A percentile compares a stretch with the other conserved stretches of the same genome.
phyloP scores from a whole-genome alignment of 2,113 vertebrate genomes.

The Corythornis cristatus region DNA sequence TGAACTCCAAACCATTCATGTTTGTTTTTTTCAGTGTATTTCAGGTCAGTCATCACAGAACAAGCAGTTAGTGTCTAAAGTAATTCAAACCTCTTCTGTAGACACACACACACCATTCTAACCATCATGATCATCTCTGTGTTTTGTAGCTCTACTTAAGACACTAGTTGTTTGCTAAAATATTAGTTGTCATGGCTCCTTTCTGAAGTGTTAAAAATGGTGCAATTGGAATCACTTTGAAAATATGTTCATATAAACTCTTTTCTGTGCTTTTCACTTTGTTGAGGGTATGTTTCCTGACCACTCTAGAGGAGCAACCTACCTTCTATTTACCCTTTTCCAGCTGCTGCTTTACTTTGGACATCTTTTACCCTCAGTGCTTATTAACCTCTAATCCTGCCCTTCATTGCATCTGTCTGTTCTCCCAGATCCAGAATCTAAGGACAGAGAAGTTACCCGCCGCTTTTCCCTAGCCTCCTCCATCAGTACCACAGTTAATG shows the following conservation, averaged over 20 bases:
- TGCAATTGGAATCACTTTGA: background rate
- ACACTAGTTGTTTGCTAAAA: background rate
- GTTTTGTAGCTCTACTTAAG: background rate
- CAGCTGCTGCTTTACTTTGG: conserved; percentile 46
- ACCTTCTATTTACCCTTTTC: background rate
- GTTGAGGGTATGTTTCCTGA: background rate
- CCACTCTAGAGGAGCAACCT: background rate
- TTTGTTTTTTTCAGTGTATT: background rate
- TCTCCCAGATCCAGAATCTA: conserved; percentile 80
- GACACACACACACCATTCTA: background rate
- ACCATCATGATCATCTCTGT: background rate
- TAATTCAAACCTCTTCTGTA: background rate
- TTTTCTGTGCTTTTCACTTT: background rate
- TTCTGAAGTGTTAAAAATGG: background rate
- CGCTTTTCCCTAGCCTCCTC: conserved; percentile 92
- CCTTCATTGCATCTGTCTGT: conserved; percentile 70
- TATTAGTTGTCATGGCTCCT: background rate
- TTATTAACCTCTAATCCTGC: conserved; percentile 61
- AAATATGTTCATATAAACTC: background rate
- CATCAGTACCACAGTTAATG: conserved; percentile 78
- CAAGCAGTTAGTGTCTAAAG: conserved; percentile 3
- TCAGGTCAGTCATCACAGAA: background rate
- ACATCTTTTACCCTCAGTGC: conserved; percentile 23
- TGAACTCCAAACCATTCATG: background rate
- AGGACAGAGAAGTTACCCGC: conserved; percentile 84